These are phyloP conservation scores for Macropus fuliginosus DNA, from an alignment of 2,797 vertebrate species.

Conservation along the genomic window DNA sequence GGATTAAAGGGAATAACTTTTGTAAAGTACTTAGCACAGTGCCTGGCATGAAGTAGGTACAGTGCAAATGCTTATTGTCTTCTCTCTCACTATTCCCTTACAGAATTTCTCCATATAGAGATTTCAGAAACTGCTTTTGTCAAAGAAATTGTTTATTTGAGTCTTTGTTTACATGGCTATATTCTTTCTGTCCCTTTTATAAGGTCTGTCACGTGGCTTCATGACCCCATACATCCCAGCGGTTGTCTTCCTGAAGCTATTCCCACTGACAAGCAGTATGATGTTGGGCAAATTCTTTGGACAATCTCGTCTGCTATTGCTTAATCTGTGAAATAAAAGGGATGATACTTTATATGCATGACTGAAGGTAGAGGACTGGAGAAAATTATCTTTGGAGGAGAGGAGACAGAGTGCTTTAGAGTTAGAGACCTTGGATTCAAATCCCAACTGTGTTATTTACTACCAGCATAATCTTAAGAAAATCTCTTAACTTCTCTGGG, in stretches of 20 bases:
- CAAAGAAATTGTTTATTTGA: background rate
- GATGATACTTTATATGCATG: background rate
- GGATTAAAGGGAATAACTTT: background rate
- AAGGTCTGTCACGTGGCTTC: background rate
- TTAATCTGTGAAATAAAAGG: background rate
- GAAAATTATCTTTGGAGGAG: background rate
- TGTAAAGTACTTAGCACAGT: background rate
- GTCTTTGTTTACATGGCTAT: background rate
- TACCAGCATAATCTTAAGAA: background rate
- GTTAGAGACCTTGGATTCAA: background rate
- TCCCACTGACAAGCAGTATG: background rate
- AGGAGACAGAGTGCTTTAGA: background rate
- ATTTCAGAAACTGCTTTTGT: background rate
- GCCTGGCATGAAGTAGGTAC: background rate
- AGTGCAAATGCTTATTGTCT: background rate
- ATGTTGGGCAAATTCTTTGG: background rate
- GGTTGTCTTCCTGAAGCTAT: background rate
- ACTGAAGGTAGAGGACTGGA: background rate
- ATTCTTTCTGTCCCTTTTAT: background rate
- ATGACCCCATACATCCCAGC: background rate
- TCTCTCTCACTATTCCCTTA: background rate
- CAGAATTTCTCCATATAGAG: background rate
- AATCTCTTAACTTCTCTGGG: background rate
- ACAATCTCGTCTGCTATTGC: background rate
- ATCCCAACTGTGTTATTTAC: background rate